phyloP scores from a whole-genome alignment of 2,888 invertebrate genomes.

The Uloborus plumipes region DNA sequence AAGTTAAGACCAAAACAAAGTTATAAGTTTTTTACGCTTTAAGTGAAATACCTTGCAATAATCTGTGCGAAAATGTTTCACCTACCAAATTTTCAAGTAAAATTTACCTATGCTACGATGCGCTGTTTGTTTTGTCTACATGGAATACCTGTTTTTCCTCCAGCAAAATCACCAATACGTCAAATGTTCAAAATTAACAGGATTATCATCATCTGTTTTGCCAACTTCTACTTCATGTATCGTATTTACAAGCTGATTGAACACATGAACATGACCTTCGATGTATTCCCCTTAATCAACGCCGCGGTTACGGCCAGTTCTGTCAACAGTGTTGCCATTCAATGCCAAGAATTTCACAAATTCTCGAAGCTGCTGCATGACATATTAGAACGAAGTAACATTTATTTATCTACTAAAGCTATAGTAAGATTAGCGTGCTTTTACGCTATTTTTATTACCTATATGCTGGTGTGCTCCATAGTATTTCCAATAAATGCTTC shows the following conservation, averaged over 20 bases:
- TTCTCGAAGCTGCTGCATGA: conserved; percentile 13
- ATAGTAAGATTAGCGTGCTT: conserved; percentile 1
- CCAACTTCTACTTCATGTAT: conserved; percentile 36
- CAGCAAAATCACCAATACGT: background rate
- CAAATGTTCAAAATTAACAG: too few relatives aligned
- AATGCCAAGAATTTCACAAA: conserved; percentile 21
- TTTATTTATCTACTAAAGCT: background rate
- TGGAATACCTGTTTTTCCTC: conserved; percentile 20
- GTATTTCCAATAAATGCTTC: conserved; percentile 38
- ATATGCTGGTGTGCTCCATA: conserved; percentile 18
- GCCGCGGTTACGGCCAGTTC: conserved; percentile 39
- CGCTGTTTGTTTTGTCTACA: conserved; percentile 24
- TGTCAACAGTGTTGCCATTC: conserved; percentile 30
- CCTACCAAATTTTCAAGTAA: background rate
- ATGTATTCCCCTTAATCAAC: conserved; percentile 46
- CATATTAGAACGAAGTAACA: background rate
- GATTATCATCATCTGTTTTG: conserved; percentile 2
- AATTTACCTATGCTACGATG: conserved; percentile 2
- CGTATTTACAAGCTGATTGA: conserved; percentile 28
- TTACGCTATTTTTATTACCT: conserved; percentile 13
- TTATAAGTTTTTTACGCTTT: too few relatives aligned
- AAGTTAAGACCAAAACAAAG: too few relatives aligned
- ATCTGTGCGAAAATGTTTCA: too few relatives aligned
- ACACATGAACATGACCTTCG: conserved; percentile 28
- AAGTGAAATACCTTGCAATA: too few relatives aligned